Base-by-base conservation (phyloP, 1,140 invertebrate species). In the Heliconius hermathena region DNA sequence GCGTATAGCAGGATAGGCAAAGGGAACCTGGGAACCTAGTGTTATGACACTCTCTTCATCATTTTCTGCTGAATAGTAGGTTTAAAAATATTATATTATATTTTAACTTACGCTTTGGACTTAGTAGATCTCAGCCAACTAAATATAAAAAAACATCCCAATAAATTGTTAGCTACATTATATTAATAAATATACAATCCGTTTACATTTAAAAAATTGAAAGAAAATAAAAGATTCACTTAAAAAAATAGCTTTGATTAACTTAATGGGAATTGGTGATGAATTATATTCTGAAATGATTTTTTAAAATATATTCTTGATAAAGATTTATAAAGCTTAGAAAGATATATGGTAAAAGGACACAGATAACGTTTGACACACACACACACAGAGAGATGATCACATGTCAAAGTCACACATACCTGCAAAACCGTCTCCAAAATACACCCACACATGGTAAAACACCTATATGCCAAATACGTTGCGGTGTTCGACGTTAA, bases 401-500 rank as follows among this genome's bases (percentile, higher is more conserved):
- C 66, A 60, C 70, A 66, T 83, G 83, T 85, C 81, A 73, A 54
- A 74, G 54, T 29, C 77, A 74, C 83, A 82, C 82, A 82, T 72
- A 77, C 76, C 22, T 54, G 77, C 74, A 71, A 76, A 88, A 36
- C 33, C 78, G 84, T 82, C 84, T 84, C 87, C 91, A 80, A 91
- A 91, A 92, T 83, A 82, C 81, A 92, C 91, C 66, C 89, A 92
- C 90, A 91, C 91, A 85, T 76, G 70, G 74, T 71, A 84, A 80
- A 66, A 71, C 76, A 73, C 84, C 87, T 88, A 82, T 91, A 91
- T 91, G 89, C 86, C 89, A 90, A 94, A 94, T 90, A 91, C 87
- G 89, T 94, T 94, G 92, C 92, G 91, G 90, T 94, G 89, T 91
- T 85, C 88, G 87, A 82, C 87, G 87, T 91, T 89, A 91, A 90